Evolutionary conservation across 2,888 invertebrate genomes (phyloP), one percentile per base, ranked within the genome.

Genomic region (Lacanobia wlatinum): DNA sequence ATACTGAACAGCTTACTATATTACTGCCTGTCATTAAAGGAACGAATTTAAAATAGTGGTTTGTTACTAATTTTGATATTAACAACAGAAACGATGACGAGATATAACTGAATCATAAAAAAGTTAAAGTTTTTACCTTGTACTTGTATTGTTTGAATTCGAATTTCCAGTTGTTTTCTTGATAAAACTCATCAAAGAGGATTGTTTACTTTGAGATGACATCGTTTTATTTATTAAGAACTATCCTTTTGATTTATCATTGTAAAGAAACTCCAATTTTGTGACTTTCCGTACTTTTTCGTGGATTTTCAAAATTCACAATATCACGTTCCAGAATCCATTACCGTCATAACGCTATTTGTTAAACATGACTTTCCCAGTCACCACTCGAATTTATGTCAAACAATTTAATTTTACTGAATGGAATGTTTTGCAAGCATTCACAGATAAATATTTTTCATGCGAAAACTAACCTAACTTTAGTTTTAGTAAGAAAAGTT

Each of bases 151-250:
- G 52, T 84, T 83, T 68, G 87, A 75, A 60, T n/a, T 78, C 1
- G 87, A 73, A 73, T 88, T 87, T 65, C 80, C 85, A 60, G 78
- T 83, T 55, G 80, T 84, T 88, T 91, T 93, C 70, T 90, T 91
- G 1, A 94, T 75, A 82, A 93, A 94, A 81, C 89, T 90, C 86
- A 90, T 89, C 50, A 94, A 75, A 9, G 93, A 90, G 60, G 87
- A 88, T 83, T 93, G 92, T 84, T 91, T 93, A 59, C 78, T 88
- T 18, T 62, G 46, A 12, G 80, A 78, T 34, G 85, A 83, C 85
- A 85, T 85, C 16, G 9, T 73, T 50, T 5, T 48, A 38, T 9
- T 59, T 59, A 60, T 48, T 21, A 50, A 55, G 0, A 63, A 52
- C 21, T 9, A 48, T 59, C 28, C 18, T 48, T 67, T 60, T 59